Conservation (phyloP, 2,888 invertebrate genomes). For the Platynereis dumerilii region DNA sequence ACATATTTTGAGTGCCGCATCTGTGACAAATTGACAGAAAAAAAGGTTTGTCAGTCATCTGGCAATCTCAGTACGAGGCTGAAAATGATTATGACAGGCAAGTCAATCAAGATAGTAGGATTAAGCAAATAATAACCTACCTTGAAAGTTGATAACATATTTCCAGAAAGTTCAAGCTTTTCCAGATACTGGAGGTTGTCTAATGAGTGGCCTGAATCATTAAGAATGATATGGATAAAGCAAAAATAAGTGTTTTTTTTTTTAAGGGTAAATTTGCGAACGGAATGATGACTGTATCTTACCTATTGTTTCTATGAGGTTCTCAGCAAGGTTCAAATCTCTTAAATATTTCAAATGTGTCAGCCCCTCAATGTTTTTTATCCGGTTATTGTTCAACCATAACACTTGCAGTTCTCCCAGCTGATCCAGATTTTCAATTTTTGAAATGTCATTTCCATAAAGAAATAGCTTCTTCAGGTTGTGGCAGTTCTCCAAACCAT, state of each 20-base stretch:
- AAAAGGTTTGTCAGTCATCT: too few relatives aligned
- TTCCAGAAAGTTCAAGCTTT: constrained; percentile 60
- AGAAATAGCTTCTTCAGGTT: constrained; percentile 54
- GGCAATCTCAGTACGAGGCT: too few relatives aligned
- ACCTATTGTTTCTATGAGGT: constrained; percentile 59
- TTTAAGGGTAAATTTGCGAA: background rate
- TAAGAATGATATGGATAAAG: background rate
- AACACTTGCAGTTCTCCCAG: constrained; percentile 52
- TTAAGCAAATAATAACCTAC: too few relatives aligned
- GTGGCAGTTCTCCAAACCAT: constrained; percentile 48
- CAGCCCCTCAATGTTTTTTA: constrained; percentile 57
- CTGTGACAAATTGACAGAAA: too few relatives aligned
- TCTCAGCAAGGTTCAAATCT: constrained; percentile 60
- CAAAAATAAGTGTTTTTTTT: background rate
- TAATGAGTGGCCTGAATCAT: constrained; percentile 52
- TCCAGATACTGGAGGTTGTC: constrained; percentile 49
- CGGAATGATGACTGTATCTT: constrained; percentile 26
- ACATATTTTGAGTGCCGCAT: too few relatives aligned
- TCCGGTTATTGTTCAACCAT: constrained; percentile 58
- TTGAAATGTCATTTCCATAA: constrained; percentile 56
- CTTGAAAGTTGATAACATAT: constrained; percentile 55
- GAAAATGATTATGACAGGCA: too few relatives aligned
- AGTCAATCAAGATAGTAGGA: too few relatives aligned
- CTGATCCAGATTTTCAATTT: constrained; percentile 56
- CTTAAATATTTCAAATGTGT: constrained; percentile 46